Percentiles rank a stretch among this genome's conserved stretches.
Evolutionary conservation across 2,113 vertebrate genomes (phyloP).

Genomic region (Ailurus styani): DNA sequence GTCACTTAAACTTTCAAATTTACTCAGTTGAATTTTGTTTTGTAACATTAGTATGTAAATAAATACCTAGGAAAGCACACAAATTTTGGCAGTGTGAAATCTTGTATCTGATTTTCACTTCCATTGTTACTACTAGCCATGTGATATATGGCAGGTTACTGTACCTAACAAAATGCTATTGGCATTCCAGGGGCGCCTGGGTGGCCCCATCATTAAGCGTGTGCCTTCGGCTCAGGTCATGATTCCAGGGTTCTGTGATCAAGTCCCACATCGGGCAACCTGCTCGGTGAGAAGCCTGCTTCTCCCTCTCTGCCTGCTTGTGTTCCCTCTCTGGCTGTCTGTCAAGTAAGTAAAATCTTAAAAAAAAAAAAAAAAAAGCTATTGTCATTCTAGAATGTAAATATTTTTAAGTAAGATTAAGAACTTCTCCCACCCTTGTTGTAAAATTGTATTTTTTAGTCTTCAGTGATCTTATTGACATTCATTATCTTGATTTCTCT

Average conservation of each 20-base stretch:
- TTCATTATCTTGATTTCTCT: neutral
- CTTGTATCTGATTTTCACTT: neutral
- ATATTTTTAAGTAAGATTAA: neutral
- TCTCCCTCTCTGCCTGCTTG: too few species aligned
- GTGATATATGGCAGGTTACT: neutral
- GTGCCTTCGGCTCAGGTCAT: too few species aligned
- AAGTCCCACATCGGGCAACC: too few species aligned
- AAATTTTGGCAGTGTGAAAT: neutral
- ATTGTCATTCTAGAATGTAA: neutral
- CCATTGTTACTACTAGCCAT: too few species aligned
- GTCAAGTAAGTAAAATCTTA: too few species aligned
- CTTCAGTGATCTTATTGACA: neutral
- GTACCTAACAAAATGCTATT: neutral
- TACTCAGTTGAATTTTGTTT: neutral
- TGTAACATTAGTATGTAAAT: neutral
- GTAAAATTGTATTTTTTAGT: neutral
- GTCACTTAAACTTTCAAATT: neutral
- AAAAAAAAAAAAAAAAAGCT: too few species aligned
- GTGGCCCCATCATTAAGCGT: too few species aligned
- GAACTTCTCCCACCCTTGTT: neutral
- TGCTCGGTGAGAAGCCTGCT: too few species aligned
- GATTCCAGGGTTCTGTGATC: too few species aligned
- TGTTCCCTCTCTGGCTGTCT: too few species aligned
- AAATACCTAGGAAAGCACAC: too few species aligned
- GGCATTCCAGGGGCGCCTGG: too few species aligned